phyloP scores from a whole-genome alignment of 2,888 invertebrate species.

The Drosophila stalkeri region DNA sequence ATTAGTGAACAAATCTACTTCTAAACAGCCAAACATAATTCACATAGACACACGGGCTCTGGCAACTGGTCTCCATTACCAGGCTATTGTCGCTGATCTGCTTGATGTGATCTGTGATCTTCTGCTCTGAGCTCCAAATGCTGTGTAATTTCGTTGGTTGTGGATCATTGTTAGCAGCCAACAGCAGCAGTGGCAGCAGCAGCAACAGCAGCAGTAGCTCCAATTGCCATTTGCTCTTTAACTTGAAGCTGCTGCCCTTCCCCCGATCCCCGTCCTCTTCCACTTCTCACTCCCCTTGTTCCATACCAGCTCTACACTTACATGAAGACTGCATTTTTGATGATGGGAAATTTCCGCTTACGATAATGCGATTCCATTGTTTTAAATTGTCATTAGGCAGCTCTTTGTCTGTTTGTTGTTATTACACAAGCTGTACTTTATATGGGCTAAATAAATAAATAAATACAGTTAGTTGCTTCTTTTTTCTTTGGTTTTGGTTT shows the following conservation, averaged over 20 bases:
- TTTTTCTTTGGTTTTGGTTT: background rate
- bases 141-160: conserved; percentile 15
- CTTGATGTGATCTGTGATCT: conserved; percentile 23
- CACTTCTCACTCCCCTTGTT: background rate
- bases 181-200: background rate
- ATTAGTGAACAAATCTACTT: conserved; percentile 52
- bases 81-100: conserved; percentile 26
- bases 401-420: conserved; percentile 47
- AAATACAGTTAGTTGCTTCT: conserved; percentile 17
- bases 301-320: background rate
- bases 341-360: conserved; percentile 74
- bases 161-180: conserved; percentile 20
- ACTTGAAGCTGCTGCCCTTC: conserved; percentile 17
- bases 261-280: background rate
- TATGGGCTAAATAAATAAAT: conserved; percentile 36
- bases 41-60: conserved; percentile 15
- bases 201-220: background rate
- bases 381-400: conserved; percentile 65
- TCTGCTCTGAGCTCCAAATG: background rate
- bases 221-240: conserved; percentile 33
- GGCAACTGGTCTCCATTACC: conserved; percentile 26
- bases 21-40: conserved; percentile 37
- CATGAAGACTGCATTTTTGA: conserved; percentile 56
- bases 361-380: conserved; percentile 66
- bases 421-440: conserved; percentile 52